phyloP scores from a whole-genome alignment of 1,140 invertebrate species.

The Chironomus tepperi region DNA sequence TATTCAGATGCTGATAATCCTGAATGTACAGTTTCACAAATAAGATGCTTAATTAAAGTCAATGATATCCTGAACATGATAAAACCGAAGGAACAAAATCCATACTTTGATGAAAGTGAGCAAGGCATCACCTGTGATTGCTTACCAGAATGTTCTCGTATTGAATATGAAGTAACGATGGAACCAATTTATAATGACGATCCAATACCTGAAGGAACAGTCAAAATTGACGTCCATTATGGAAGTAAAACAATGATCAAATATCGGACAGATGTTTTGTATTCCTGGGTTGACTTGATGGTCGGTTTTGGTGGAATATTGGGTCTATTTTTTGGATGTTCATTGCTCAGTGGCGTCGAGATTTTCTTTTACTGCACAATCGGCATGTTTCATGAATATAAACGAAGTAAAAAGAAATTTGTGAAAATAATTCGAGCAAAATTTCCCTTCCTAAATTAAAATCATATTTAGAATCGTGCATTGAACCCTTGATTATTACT shows the following conservation, averaged over 20 bases:
- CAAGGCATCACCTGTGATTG: constrained; percentile 36
- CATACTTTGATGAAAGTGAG: constrained; percentile 31
- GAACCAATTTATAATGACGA: constrained; percentile 28
- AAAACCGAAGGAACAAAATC: constrained; percentile 32
- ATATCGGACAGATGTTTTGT: constrained; percentile 40
- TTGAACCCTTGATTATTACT: background rate
- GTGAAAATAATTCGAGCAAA: background rate
- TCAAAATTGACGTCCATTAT: constrained; percentile 24
- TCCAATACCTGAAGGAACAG: background rate
- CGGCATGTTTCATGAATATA: background rate
- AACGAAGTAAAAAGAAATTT: background rate
- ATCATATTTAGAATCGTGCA: background rate
- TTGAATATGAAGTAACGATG: constrained; percentile 35
- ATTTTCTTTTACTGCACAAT: background rate
- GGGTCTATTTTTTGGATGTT: background rate
- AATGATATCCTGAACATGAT: constrained; percentile 32
- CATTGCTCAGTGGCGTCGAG: background rate
- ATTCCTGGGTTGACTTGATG: constrained; percentile 42
- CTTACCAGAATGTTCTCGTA: constrained; percentile 36
- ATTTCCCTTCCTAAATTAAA: background rate
- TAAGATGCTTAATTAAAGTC: constrained; percentile 33
- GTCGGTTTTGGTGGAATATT: constrained; percentile 28
- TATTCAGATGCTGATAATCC: constrained; percentile 37
- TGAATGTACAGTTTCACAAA: constrained; percentile 32
- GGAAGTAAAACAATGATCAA: constrained; percentile 30